Evolutionary conservation across 2,113 vertebrate species (phyloP).

Genomic region (Mola mola): DNA sequence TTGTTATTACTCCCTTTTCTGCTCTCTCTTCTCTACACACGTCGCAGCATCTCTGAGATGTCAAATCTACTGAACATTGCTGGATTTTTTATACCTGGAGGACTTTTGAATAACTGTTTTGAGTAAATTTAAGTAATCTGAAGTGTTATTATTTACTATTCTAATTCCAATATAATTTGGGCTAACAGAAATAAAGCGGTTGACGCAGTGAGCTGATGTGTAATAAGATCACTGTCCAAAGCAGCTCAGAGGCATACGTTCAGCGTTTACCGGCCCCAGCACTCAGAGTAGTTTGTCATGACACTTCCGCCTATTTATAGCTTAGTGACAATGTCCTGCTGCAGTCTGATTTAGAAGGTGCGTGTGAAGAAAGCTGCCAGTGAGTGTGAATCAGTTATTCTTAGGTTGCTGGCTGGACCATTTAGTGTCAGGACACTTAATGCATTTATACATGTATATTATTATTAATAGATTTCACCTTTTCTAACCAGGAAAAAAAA

Average conservation of each 20-base stretch:
- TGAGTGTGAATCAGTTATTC: conserved; percentile 14
- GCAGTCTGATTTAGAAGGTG: conserved; percentile 21
- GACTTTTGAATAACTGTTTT: too few species aligned
- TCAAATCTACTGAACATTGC: conserved; percentile 7
- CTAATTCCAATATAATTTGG: too few species aligned
- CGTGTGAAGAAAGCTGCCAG: conserved; percentile 19
- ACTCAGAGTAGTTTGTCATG: conserved; percentile 36
- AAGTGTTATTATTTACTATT: too few species aligned
- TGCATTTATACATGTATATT: background rate
- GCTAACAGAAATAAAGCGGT: background rate
- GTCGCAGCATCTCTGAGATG: conserved; percentile 23
- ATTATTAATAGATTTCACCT: background rate
- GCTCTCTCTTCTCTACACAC: conserved; percentile 28
- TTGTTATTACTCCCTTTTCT: conserved; percentile 44
- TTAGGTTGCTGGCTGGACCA: conserved; percentile 2
- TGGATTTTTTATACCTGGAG: too few species aligned
- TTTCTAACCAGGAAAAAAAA: too few species aligned
- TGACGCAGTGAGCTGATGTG: conserved; percentile 18
- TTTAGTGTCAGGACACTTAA: background rate
- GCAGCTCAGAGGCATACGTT: conserved; percentile 36
- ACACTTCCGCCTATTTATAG: conserved; percentile 55
- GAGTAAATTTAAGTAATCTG: too few species aligned
- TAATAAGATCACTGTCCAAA: conserved; percentile 61
- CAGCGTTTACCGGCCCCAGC: conserved; percentile 35
- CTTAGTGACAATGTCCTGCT: conserved; percentile 22